Evolutionary conservation across 92 coral and sea anemone species (phyloP), one percentile per base, ranked within the genome.

Genomic region (Virgularia gustaviana): DNA sequence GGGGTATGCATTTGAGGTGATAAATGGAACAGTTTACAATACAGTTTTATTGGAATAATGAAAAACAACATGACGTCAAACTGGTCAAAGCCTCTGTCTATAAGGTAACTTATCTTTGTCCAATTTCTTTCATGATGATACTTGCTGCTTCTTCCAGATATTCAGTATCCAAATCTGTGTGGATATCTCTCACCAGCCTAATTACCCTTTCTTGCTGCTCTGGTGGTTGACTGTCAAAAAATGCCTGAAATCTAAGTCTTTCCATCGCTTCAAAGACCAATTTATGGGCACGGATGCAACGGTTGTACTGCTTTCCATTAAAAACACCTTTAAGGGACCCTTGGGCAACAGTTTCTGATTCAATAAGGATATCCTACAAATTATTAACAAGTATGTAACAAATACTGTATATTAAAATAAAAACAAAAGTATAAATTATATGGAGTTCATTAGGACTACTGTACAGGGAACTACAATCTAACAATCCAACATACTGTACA

Each of bases 281-380:
- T 41, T 57, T 57, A 41, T 57, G 63, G 6, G 63, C 63, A 27
- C 37, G 37, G 12, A 57, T 57, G 18, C 63, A 57, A 29, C 63
- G 63, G 63, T 57, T 57, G 18, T 57, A 57, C 20, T 57, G 63
- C 63, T 57, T 57, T 8, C 63, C 63, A 31, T 41, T 57, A 13
- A 57, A 25, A 4, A 57, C 63, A 0, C 63, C 63, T 30, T 57
- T 57, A 5, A 57, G 36, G 34, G 63, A 57, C n/a, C 63, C 63
- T 57, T 57, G 37, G 0, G 63, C 63, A 5, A 57, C 63, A 31
- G 38, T 57, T 57, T 57, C 63, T 0, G 63, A 57, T 31, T 57
- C 63, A 57, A 57, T 9, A 5, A 57, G 38, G 37, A 57, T 27
- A 27, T 57, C 63, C 63, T 57, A 1, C n/a, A 57, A 57, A 5